Base-by-base conservation (phyloP, 2,113 vertebrate species). In the Oceanodroma tethys region DNA sequence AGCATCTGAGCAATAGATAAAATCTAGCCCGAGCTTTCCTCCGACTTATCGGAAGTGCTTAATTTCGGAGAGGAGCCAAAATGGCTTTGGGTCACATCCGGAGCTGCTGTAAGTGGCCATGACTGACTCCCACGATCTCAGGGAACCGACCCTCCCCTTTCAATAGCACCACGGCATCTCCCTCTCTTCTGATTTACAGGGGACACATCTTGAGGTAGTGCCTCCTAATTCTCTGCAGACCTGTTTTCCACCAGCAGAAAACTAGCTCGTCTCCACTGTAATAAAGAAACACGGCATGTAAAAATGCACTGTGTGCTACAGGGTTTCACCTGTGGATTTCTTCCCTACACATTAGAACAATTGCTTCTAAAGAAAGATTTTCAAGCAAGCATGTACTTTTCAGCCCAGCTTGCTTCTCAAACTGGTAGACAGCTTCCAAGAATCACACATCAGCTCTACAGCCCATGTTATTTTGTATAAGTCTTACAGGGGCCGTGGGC, bases 21-120 rank as follows among this genome's bases (percentile, higher is more conserved):
- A 94, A 90, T 91, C 92, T 66, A 48, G 27, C 66, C 63, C 1
- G 3, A 66, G 74, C 58, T 96, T 94, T 82, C 73, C 55, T 88
- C 43, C 0, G 0, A 38, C 53, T 81, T 58, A 19, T 53, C 0
- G 7, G 78, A 89, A 91, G 68, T 2, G 71, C 58, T 80, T 70
- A 1, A 60, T 90, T 94, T 88, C 14, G 0, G 45, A 88, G 40
- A 91, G 62, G 76, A 89, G 93, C 66, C 67, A 89, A 73, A 95
- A 48, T 48, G 81, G 62, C 81, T 94, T 83, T 76, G 48, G 84
- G 71, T 82, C 84, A 81, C 78, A 63, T 79, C 87, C 22, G 6
- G 73, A 95, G 70, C 66, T 82, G 74, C 78, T 87, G 38, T 38
- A 29, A 94, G 60, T 15, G 38, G 7, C 52, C 58, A 0, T 5